phyloP scores from a whole-genome alignment of 2,113 vertebrate species.

The Sebastes fasciatus region DNA sequence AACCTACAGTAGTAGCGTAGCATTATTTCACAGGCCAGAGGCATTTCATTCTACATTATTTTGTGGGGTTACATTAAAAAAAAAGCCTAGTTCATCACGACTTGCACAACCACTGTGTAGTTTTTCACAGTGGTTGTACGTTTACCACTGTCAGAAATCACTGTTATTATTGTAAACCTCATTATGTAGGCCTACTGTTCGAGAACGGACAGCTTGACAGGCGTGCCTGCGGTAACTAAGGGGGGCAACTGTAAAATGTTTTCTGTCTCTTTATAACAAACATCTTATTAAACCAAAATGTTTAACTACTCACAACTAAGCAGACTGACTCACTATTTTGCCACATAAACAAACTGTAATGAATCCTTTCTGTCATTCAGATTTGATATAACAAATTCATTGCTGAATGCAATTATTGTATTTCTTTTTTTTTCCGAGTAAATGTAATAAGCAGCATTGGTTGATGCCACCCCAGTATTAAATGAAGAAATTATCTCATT shows the following conservation, averaged over 20 bases:
- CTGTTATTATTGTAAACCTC: background rate
- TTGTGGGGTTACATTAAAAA: too few relatives aligned
- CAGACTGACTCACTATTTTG: background rate
- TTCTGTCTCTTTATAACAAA: background rate
- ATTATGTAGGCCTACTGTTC: background rate
- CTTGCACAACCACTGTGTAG: too few relatives aligned
- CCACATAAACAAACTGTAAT: background rate
- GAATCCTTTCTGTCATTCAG: background rate
- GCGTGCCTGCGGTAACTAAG: background rate
- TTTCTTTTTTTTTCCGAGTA: background rate
- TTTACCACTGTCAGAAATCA: too few relatives aligned
- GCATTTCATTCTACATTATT: too few relatives aligned
- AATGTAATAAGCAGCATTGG: conserved; percentile 10
- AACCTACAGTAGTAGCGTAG: too few relatives aligned
- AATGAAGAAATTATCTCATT: background rate
- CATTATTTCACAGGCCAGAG: too few relatives aligned
- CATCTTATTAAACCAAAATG: background rate
- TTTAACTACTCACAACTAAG: background rate
- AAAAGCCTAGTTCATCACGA: too few relatives aligned
- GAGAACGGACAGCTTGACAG: background rate
- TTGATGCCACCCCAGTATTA: background rate
- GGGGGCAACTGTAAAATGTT: background rate
- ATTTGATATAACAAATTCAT: background rate
- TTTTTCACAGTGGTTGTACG: too few relatives aligned
- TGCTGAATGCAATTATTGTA: background rate